Conservation (phyloP, 2,797 vertebrate species). For the Thamnophis elegans region DNA sequence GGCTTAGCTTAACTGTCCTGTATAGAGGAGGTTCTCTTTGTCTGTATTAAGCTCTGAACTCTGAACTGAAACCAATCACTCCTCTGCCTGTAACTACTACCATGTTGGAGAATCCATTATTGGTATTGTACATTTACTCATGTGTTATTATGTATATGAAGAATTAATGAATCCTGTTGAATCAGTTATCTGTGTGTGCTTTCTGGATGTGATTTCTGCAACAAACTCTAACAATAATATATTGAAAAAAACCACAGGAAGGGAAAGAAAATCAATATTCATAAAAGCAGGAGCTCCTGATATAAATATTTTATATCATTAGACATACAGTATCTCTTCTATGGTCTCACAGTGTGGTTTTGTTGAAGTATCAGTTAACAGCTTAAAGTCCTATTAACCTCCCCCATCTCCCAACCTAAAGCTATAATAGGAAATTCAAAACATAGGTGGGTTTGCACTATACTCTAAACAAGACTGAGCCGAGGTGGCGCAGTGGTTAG, state of each 20-base stretch:
- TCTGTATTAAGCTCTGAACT: too few relatives aligned
- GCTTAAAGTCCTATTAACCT: not conserved
- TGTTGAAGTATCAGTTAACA: not conserved
- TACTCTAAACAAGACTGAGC: not conserved
- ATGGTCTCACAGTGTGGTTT: not conserved
- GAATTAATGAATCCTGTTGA: too few relatives aligned
- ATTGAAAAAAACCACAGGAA: not conserved
- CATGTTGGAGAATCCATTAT: too few relatives aligned
- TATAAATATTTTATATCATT: not conserved
- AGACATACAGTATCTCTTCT: not conserved
- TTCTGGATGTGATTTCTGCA: too few relatives aligned
- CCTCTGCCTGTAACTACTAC: too few relatives aligned
- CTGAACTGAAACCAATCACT: too few relatives aligned
- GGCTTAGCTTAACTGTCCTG: too few relatives aligned
- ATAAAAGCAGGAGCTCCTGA: not conserved
- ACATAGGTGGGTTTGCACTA: not conserved
- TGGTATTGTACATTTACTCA: too few relatives aligned
- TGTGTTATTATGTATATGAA: too few relatives aligned
- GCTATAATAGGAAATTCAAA: not conserved
- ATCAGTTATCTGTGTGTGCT: too few relatives aligned
- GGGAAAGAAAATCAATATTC: not conserved
- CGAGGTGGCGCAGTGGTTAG: too few relatives aligned
- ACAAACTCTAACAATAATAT: not conserved
- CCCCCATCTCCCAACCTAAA: not conserved
- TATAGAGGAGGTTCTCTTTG: too few relatives aligned